phyloP scores from a whole-genome alignment of 2,888 invertebrate genomes.

The Drosophila vallismaia region DNA sequence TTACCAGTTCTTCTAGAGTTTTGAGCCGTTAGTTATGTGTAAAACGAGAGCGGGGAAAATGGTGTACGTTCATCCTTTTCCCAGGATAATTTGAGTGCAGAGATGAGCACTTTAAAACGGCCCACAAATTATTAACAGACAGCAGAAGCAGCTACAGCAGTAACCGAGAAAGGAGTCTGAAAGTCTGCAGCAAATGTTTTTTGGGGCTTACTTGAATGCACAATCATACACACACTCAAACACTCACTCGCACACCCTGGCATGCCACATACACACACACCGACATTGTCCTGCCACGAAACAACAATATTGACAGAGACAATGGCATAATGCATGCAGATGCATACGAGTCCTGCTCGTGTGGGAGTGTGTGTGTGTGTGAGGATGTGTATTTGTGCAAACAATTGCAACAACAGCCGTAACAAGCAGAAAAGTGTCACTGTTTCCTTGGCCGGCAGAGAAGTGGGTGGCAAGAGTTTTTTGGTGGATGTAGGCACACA shows the following conservation, averaged over 20 bases:
- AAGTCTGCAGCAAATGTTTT: constrained; percentile 71
- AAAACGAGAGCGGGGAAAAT: background rate
- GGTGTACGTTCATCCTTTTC: constrained; percentile 23
- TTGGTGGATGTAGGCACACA: constrained; percentile 20
- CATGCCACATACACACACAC: constrained; percentile 13
- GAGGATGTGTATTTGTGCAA: constrained; percentile 48
- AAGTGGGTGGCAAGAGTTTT: constrained; percentile 21
- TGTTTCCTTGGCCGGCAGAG: constrained; percentile 63
- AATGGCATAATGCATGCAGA: constrained; percentile 71
- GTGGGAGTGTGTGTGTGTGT: background rate
- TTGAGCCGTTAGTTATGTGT: background rate
- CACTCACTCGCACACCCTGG: constrained; percentile 12
- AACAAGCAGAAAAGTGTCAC: constrained; percentile 77
- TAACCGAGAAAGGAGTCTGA: constrained; percentile 31
- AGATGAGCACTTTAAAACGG: constrained; percentile 56
- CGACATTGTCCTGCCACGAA: constrained; percentile 41
- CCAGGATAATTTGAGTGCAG: constrained; percentile 40
- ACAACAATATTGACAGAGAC: constrained; percentile 75
- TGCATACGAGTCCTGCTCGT: constrained; percentile 15
- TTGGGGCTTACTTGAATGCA: constrained; percentile 40
- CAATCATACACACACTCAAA: constrained; percentile 18
- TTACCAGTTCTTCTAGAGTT: background rate
- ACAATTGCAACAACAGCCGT: constrained; percentile 74
- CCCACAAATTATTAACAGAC: constrained; percentile 51
- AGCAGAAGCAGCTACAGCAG: constrained; percentile 27